A percentile compares a stretch with the other conserved stretches of the same genome.
phyloP scores from a whole-genome alignment of 2,113 vertebrate species.

The Hymenochirus boettgeri region DNA sequence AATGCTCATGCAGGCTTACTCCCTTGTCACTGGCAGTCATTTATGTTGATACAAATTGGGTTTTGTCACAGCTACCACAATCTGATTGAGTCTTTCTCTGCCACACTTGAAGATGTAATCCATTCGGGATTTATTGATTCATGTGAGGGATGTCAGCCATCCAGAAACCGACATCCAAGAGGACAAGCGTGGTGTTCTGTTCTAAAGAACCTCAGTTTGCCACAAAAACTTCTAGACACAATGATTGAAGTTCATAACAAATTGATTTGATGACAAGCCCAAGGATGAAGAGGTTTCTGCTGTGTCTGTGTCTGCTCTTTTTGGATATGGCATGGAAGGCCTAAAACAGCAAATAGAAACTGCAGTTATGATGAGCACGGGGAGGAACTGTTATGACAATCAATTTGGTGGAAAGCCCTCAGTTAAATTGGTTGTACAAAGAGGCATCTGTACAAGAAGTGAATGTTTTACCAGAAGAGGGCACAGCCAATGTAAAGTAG shows the following conservation, averaged over 20 bases:
- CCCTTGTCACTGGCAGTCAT: constrained; percentile 73
- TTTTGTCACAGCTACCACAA: constrained; percentile 85
- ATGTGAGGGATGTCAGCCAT: constrained; percentile 88
- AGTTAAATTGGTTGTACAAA: no score
- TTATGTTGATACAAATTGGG: constrained; percentile 90
- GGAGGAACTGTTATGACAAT: constrained; percentile 68
- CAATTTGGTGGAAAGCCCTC: constrained; percentile 67
- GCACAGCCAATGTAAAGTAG: no score
- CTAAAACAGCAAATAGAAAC: constrained; percentile 67
- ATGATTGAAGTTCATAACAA: constrained; percentile 92
- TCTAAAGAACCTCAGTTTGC: constrained; percentile 71
- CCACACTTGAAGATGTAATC: constrained; percentile 84
- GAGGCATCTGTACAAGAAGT: no score
- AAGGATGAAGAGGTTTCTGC: constrained; percentile 71
- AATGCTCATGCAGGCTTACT: constrained; percentile 79
- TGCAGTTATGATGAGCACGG: constrained; percentile 66
- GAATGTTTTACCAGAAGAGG: no score
- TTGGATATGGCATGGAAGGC: constrained; percentile 65
- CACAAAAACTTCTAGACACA: constrained; percentile 66
- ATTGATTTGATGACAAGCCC: constrained; percentile 71
- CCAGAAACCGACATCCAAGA: constrained; percentile 82
- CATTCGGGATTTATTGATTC: constrained; percentile 84
- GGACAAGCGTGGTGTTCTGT: constrained; percentile 76
- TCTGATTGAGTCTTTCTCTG: constrained; percentile 86
- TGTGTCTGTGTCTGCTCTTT: constrained; percentile 76